Evolutionary conservation across 2,888 invertebrate species (phyloP), one percentile per base, ranked within the genome.

Genomic region (Phaedon cochleariae): DNA sequence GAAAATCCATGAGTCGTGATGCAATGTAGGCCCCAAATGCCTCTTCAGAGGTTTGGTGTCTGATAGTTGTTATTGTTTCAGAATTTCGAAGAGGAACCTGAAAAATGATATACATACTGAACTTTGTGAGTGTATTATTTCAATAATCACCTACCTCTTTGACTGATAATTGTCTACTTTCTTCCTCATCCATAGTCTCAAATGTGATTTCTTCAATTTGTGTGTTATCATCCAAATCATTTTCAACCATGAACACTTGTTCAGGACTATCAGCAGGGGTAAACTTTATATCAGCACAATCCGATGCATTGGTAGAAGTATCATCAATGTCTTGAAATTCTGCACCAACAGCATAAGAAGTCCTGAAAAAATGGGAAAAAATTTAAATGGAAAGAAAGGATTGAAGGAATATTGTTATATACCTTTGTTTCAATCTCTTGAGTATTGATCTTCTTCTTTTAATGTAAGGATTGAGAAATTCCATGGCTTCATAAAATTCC

Each of bases 1-100:
- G 48, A 26, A 67, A 52, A 37, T 67, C 67, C 58, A 64, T 52
- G 1, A 67, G 61, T 49, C 64, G 57, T 15, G 64, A 61, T 10
- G 67, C 64, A 21, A 67, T 61, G 12, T 64, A 67, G 6, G 64
- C 64, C n/a, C 67, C 67, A 29, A 67, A 67, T 22, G 67, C 64
- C 46, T 67, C 67, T 51, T 67, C 67, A 20, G 67, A 67, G n/a
- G 64, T 53, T 1, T 64, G 67, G 45, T 63, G 55, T 17, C 59
- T 34, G 1, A 64, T 54, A 49, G n/a, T n/a, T n/a, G n/a, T n/a
- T n/a, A 58, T 55, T 49, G 22, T 61, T 22, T 60, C 57, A 3
- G 53, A 52, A 52, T 52, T 51, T 26, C 41, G 54, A 12, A 57
- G 55, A 20, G 12, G 20, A 12, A 41, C 10, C 55, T 62, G 15